These are phyloP conservation scores for Diplolepis rosae DNA, from an alignment of 2,888 invertebrate genomes.

Conservation along the genomic window DNA sequence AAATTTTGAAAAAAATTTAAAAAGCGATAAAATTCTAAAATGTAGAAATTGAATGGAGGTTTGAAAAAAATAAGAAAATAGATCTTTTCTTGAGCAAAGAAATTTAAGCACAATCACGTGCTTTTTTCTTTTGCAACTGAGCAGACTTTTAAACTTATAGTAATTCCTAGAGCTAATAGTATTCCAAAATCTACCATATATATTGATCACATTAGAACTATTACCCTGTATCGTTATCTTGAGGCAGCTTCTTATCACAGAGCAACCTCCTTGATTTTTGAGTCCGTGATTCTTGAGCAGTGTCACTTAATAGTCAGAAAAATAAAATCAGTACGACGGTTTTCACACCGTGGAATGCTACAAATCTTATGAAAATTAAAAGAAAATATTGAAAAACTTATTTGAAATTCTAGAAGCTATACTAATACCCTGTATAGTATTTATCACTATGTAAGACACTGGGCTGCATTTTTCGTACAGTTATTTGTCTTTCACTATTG, in stretches of 20 bases:
- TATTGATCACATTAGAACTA: conserved; percentile 30
- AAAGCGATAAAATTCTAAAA: no score
- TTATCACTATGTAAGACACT: conserved; percentile 21
- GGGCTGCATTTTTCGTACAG: not conserved
- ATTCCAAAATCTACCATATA: not conserved
- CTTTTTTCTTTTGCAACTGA: not conserved
- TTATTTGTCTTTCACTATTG: conserved; percentile 8
- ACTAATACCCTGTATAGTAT: conserved; percentile 20
- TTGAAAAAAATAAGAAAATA: no score
- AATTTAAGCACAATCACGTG: not conserved
- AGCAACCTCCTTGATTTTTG: not conserved
- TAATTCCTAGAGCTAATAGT: not conserved
- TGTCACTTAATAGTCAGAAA: not conserved
- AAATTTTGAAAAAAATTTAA: no score
- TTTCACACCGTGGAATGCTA: not conserved
- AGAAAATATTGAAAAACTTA: not conserved
- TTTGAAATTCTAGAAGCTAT: not conserved
- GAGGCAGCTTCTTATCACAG: not conserved
- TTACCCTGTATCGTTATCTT: conserved; percentile 32
- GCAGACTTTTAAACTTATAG: not conserved
- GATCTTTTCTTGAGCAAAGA: no score
- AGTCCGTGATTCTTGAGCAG: conserved; percentile 23
- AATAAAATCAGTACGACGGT: not conserved
- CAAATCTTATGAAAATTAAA: not conserved
- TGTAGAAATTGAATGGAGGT: no score